Evolutionary conservation across 2,797 vertebrate genomes (phyloP), one percentile per base, ranked within the genome.

Genomic region (Ceryle rudis): DNA sequence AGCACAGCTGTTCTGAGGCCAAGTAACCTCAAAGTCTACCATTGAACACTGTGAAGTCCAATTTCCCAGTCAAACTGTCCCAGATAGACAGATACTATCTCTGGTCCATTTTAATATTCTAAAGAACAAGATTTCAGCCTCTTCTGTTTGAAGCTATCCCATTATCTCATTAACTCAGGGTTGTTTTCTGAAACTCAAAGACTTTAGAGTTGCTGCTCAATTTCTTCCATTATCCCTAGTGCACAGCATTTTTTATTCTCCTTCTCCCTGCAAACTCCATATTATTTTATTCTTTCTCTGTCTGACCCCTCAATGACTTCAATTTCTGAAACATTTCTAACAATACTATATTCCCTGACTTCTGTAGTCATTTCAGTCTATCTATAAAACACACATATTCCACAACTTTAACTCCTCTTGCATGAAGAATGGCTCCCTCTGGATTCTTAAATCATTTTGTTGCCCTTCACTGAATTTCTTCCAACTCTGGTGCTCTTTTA

Each of bases 21-120:
- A 81, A 35, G 7, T 19, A 79, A 75, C 26, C 14, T 71, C 51
- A 77, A 55, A 62, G 17, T 41, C 54, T 42, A 29, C 23, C 61
- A 31, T 7, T 20, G 14, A 71, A 64, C 14, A 69, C 25, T 0
- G 0, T 21, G 6, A 82, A 74, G 17, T 29, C 7, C 26, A 49
- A 13, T 29, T 67, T 71, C 51, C 14, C n/a, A 62, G 54, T 4
- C 16, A 55, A 87, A 61, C 16, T n/a, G 29, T 16, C 1, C 1
- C 21, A 73, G 39, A 3, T n/a, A 70, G 42, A 0, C 28, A 60
- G 7, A 54, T 49, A 6, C 22, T 42, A 57, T 4, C 1, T 2
- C 12, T 41, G 9, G 29, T 33, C 57, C 9, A 46, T 33, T 77
- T 51, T 19, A 71, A 8, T 35, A 54, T 7, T 87, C 67, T 17